These are phyloP conservation scores for Acromyrmex echinatior DNA, from an alignment of 1,140 invertebrate species.

Conservation along the genomic window DNA sequence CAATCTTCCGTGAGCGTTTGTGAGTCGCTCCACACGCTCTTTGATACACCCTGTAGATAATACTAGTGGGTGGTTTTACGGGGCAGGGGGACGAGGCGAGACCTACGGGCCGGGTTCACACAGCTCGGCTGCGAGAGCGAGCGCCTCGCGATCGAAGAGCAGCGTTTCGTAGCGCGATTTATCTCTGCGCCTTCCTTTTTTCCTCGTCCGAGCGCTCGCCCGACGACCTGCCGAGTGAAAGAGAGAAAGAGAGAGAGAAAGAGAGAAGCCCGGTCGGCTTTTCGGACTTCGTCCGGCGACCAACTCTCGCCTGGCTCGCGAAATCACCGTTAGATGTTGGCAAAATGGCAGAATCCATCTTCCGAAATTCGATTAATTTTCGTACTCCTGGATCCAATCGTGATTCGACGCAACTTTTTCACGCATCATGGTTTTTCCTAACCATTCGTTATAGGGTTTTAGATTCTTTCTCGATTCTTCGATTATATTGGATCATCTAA, in stretches of 20 bases:
- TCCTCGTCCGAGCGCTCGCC: background rate
- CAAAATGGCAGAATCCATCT: constrained; percentile 52
- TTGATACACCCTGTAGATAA: constrained; percentile 48
- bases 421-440: background rate
- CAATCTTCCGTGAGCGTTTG: background rate
- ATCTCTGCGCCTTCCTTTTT: constrained; percentile 42
- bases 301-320: constrained; percentile 10
- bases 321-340: constrained; percentile 48
- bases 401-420: background rate
- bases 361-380: constrained; percentile 39
- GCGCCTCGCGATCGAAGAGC: constrained; percentile 60
- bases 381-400: background rate
- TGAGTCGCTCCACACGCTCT: background rate
- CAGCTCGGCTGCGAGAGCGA: constrained; percentile 45
- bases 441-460: background rate
- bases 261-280: constrained; percentile 17
- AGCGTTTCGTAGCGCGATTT: constrained; percentile 38
- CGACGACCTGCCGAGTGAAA: constrained; percentile 14
- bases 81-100: constrained; percentile 59
- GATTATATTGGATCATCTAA: too few species aligned
- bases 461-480: background rate
- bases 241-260: background rate
- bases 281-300: constrained; percentile 51
- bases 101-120: constrained; percentile 52
- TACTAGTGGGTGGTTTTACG: constrained; percentile 65